phyloP scores from a whole-genome alignment of 2,797 vertebrate species.

The Triplophysa yarkandensis region DNA sequence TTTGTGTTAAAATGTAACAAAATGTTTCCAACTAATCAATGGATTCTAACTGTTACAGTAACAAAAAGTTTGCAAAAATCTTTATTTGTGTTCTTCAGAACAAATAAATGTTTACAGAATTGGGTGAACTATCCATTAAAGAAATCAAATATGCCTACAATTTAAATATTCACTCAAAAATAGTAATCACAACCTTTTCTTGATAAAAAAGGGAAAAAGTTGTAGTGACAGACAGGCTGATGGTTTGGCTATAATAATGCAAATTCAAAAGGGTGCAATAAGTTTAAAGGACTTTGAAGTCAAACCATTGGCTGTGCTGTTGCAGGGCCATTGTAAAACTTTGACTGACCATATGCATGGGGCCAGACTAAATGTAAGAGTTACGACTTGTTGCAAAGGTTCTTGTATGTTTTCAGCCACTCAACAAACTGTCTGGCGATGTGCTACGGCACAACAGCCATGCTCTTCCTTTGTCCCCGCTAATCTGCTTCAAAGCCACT shows the following conservation, averaged over 20 bases:
- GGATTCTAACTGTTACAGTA: too few species aligned
- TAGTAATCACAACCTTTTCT: not conserved
- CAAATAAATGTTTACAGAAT: too few species aligned
- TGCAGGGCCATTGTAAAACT: slow-evolving; percentile 24
- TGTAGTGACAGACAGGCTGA: not conserved
- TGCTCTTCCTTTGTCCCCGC: slow-evolving; percentile 60
- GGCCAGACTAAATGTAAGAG: slow-evolving; percentile 46
- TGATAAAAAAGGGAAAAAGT: not conserved
- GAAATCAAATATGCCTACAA: not conserved
- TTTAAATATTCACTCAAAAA: not conserved
- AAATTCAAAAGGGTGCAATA: slow-evolving; percentile 2
- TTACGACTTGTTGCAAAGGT: slow-evolving; percentile 39
- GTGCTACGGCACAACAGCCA: slow-evolving; percentile 53
- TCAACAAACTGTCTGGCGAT: slow-evolving; percentile 65
- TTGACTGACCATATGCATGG: slow-evolving; percentile 48
- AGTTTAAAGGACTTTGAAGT: slow-evolving; percentile 10
- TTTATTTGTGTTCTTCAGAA: too few species aligned
- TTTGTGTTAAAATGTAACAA: too few species aligned
- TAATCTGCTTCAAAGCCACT: slow-evolving; percentile 46
- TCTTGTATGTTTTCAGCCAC: slow-evolving; percentile 52
- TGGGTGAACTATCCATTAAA: too few species aligned
- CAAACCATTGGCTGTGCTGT: slow-evolving; percentile 24
- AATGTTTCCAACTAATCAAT: too few species aligned
- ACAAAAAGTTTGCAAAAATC: too few species aligned
- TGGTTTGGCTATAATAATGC: not conserved